These are phyloP conservation scores for Agrochola litura DNA, from an alignment of 2,888 invertebrate genomes.

Conservation along the genomic window DNA sequence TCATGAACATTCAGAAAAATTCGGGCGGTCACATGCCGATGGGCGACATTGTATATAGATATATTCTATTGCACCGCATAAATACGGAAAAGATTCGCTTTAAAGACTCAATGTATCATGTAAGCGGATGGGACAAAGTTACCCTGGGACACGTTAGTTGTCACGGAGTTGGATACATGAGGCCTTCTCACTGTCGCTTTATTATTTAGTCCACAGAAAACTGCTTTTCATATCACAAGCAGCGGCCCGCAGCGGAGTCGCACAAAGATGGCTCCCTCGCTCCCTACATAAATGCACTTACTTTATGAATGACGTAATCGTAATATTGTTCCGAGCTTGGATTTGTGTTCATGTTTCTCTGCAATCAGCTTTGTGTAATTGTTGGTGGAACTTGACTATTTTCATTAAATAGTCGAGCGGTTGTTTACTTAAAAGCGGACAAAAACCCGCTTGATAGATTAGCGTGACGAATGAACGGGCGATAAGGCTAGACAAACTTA, in stretches of 20 bases:
- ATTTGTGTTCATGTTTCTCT: slow-evolving; percentile 79
- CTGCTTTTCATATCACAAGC: slow-evolving; percentile 88
- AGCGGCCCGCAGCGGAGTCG: slow-evolving; percentile 79
- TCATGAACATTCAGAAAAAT: too few species aligned
- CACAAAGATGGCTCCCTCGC: slow-evolving; percentile 82
- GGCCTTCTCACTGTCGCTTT: slow-evolving; percentile 78
- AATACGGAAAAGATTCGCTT: slow-evolving; percentile 22
- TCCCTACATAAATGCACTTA: slow-evolving; percentile 84
- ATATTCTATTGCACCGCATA: slow-evolving; percentile 3
- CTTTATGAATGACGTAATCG: slow-evolving; percentile 85
- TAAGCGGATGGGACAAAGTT: slow-evolving; percentile 45
- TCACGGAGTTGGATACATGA: slow-evolving; percentile 68
- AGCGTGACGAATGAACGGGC: slow-evolving; percentile 69
- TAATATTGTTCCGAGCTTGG: slow-evolving; percentile 82
- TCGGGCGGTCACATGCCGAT: too few species aligned
- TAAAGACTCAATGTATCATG: slow-evolving; percentile 35
- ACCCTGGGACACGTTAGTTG: slow-evolving; percentile 72
- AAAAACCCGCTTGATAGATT: slow-evolving; percentile 68
- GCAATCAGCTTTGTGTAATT: slow-evolving; percentile 76
- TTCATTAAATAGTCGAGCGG: slow-evolving; percentile 68
- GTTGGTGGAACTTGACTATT: slow-evolving; percentile 70
- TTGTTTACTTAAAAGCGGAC: slow-evolving; percentile 67
- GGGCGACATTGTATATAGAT: not conserved
- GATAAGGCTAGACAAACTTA: slow-evolving; percentile 69
- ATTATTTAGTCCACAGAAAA: slow-evolving; percentile 86